phyloP scores from a whole-genome alignment of 2,888 invertebrate species.

The Plutella xylostella region DNA sequence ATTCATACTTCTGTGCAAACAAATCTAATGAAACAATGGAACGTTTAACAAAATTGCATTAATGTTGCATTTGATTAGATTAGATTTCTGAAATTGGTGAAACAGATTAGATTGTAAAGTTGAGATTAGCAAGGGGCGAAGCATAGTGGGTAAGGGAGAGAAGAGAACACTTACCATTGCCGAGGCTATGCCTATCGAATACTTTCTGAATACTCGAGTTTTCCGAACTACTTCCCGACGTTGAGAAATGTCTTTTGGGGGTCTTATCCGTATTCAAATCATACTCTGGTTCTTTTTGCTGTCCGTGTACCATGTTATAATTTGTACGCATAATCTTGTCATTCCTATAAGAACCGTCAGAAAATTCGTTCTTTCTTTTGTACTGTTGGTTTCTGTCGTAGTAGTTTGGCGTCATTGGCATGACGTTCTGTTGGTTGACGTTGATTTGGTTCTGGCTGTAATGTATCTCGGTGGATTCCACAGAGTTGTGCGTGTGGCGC shows the following conservation, averaged over 20 bases:
- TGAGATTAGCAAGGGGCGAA: slow-evolving; percentile 26
- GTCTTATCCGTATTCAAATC: slow-evolving; percentile 38
- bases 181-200: slow-evolving; percentile 50
- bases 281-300: slow-evolving; percentile 39
- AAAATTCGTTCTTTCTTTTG: slow-evolving; percentile 56
- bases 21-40: slow-evolving; percentile 1
- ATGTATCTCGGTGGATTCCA: slow-evolving; percentile 53
- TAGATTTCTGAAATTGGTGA: neutral
- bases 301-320: slow-evolving; percentile 44
- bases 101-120: slow-evolving; percentile 5
- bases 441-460: slow-evolving; percentile 42
- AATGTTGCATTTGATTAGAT: neutral
- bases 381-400: slow-evolving; percentile 50
- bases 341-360: slow-evolving; percentile 44
- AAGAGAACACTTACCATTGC: slow-evolving; percentile 47
- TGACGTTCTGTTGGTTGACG: slow-evolving; percentile 36
- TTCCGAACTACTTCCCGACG: slow-evolving; percentile 42
- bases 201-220: slow-evolving; percentile 41
- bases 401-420: slow-evolving; percentile 45
- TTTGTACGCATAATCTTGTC: slow-evolving; percentile 57
- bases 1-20: neutral
- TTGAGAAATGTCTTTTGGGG: slow-evolving; percentile 37
- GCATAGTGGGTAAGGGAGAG: slow-evolving; percentile 20
- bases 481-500: slow-evolving; percentile 37
- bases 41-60: neutral